Conservation (phyloP, 1,140 invertebrate species). For the Trichonephila clavata region DNA sequence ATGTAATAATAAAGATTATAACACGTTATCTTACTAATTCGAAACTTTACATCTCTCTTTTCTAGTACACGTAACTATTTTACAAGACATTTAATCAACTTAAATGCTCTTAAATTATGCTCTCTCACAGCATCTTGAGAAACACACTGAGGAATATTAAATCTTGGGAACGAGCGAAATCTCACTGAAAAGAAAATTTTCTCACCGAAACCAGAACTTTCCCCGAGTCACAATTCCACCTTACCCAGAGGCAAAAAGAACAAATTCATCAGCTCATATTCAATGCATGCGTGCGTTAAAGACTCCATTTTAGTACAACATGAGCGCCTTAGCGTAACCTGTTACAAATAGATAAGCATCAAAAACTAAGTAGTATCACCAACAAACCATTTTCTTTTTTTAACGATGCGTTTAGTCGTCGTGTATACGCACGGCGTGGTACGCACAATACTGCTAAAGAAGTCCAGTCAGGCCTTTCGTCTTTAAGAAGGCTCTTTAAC, state of each 20-base stretch:
- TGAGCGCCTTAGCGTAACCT: constrained; percentile 63
- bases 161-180: background rate
- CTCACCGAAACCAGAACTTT: constrained; percentile 15
- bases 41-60: no score
- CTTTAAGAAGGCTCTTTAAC: constrained; percentile 58
- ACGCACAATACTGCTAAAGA: constrained; percentile 59
- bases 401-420: constrained; percentile 30
- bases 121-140: no score
- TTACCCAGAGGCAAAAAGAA: background rate
- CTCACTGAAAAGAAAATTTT: background rate
- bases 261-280: constrained; percentile 65
- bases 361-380: constrained; percentile 60
- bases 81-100: no score
- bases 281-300: constrained; percentile 70
- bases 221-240: background rate
- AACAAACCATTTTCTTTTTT: constrained; percentile 25
- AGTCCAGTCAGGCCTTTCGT: constrained; percentile 49
- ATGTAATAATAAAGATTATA: no score
- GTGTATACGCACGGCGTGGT: constrained; percentile 48
- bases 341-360: constrained; percentile 75
- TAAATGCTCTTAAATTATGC: no score
- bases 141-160: background rate
- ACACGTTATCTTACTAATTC: no score
- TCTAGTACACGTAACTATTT: no score
- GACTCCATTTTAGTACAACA: constrained; percentile 66